Evolutionary conservation across 2,797 vertebrate genomes (phyloP), one percentile per base, ranked within the genome.

Genomic region (Crenichthys baileyi): DNA sequence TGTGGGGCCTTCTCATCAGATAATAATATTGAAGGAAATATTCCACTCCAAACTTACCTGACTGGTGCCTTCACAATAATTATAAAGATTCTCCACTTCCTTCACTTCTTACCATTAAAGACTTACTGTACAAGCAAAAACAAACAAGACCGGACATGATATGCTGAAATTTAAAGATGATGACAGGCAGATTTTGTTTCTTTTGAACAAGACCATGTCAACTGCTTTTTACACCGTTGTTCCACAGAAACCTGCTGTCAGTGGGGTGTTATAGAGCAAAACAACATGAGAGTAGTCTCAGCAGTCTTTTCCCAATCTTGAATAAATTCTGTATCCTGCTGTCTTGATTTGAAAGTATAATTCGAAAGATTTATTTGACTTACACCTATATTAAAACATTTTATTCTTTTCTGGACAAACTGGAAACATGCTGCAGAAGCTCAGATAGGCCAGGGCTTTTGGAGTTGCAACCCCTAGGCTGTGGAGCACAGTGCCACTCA

Each of bases 1-100:
- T 79, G 72, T 70, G 60, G 83, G 85, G 84, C 83, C 84, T 85
- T 85, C 87, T 82, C 72, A 91, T 94, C 93, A 90, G 91, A 93
- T 93, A 93, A 90, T 84, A 78, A 75, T 31, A 77, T 44, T 22
- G 26, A 51, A 39, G 36, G 31, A 65, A 65, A 53, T 18, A n/a
- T 68, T 68, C 41, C 65, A 44, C 46, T 68, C 4, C 41, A 68
- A 72, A 51, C 70, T 8, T 5, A 72, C 29, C 50, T 39, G 70
- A 2, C 20, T 53, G 29, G 50, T 72, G 24, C 11, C 41, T n/a
- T 68, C 39, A 26, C 5, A 18, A 18, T 26, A 70, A 68, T 39
- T 24, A 53, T 68, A 1, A 16, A 26, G 15, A n/a, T 56, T 56
- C 31, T 55, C 61, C 79, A 61, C n/a, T 26, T 75, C 29, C 68